Conservation (phyloP, 1,140 invertebrate genomes). For the Procambarus clarkii region DNA sequence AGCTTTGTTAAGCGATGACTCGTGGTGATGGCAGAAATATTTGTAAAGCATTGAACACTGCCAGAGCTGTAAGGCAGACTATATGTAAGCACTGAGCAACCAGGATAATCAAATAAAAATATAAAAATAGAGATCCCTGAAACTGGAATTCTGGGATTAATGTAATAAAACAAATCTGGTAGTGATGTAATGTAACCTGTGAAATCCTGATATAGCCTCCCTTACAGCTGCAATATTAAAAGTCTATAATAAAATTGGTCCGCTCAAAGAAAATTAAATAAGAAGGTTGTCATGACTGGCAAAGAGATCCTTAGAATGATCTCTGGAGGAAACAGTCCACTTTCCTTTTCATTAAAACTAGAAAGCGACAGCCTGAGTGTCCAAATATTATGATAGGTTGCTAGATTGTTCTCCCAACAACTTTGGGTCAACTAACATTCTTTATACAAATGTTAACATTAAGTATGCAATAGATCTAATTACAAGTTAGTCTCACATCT, state of each 20-base stretch:
- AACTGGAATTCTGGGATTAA: not conserved
- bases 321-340: conserved; percentile 3
- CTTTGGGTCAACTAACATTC: not conserved
- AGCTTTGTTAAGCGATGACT: not conserved
- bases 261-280: conserved; percentile 68
- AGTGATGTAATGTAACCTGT: not conserved
- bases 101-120: conserved; percentile 58
- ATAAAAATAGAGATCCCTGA: conserved; percentile 52
- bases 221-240: conserved; percentile 61
- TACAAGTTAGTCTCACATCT: not conserved
- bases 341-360: not conserved
- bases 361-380: not conserved
- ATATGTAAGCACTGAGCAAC: conserved; percentile 28
- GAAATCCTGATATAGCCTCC: conserved; percentile 57
- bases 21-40: conserved; percentile 42
- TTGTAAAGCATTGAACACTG: conserved; percentile 49
- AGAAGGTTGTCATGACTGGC: conserved; percentile 39
- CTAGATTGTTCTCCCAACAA: not conserved
- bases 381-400: not conserved
- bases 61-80: conserved; percentile 55
- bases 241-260: conserved; percentile 69
- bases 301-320: conserved; percentile 26
- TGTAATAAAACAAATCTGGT: not conserved
- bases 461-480: not conserved
- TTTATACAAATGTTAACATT: not conserved